Evolutionary conservation across 2,797 vertebrate genomes (phyloP).

Genomic region (Tragelaphus oryx): DNA sequence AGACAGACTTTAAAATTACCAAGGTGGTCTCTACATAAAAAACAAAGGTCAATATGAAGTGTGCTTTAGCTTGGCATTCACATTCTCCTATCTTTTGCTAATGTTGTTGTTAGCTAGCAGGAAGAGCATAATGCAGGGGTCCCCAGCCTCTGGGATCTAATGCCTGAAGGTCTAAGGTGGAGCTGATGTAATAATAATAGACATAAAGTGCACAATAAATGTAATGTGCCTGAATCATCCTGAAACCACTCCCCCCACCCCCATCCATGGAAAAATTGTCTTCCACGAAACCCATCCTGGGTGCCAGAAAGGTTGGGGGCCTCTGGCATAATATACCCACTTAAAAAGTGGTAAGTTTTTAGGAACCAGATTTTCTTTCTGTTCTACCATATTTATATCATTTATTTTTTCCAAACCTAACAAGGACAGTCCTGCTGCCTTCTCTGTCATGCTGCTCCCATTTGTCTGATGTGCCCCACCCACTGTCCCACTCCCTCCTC

Average conservation of each 20-base stretch:
- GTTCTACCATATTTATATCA: background rate
- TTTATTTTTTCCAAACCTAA: background rate
- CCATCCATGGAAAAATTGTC: background rate
- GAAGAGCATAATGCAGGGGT: background rate
- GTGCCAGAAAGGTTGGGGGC: background rate
- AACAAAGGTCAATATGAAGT: background rate
- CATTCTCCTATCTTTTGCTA: slow-evolving; percentile 5
- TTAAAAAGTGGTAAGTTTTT: background rate
- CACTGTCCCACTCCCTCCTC: background rate
- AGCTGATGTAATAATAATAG: background rate
- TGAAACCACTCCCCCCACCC: background rate
- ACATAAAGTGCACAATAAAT: background rate
- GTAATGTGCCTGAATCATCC: background rate
- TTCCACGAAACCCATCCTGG: background rate
- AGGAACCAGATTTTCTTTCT: background rate
- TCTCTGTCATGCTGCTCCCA: background rate
- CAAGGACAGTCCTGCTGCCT: background rate
- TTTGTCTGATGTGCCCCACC: background rate
- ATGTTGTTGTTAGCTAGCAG: background rate
- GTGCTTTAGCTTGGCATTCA: background rate
- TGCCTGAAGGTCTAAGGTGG: background rate
- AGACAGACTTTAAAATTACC: background rate
- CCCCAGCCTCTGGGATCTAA: background rate
- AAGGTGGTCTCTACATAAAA: background rate
- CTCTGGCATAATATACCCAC: background rate